Evolutionary conservation across 1,140 invertebrate genomes (phyloP).

Genomic region (Helicoverpa zea): DNA sequence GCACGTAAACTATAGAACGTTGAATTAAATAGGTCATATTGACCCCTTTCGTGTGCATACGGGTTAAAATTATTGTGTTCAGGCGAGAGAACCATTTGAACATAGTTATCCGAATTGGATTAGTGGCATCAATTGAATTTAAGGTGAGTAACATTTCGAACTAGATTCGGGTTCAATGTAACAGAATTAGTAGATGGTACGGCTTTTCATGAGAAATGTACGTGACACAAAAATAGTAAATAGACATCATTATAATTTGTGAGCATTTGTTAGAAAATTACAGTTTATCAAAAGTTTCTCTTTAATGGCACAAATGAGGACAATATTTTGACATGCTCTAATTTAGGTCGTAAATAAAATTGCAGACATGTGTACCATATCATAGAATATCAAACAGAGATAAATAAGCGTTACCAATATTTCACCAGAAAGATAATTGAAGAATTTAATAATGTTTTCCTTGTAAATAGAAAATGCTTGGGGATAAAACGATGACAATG

Average conservation of each 20-base stretch:
- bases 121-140: not conserved
- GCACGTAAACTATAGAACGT: constrained; percentile 5
- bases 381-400: no score
- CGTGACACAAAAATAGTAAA: no score
- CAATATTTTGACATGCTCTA: no score
- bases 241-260: no score
- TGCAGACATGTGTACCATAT: no score
- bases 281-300: no score
- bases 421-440: no score
- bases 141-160: not conserved
- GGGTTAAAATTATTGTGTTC: constrained; percentile 11
- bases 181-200: not conserved
- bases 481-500: constrained; percentile 26
- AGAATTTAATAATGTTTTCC: not conserved
- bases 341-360: no score
- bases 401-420: no score
- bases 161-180: not conserved
- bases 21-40: constrained; percentile 30
- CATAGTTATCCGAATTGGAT: not conserved
- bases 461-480: not conserved
- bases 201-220: no score
- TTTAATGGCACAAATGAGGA: no score
- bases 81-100: not conserved
- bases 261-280: no score
- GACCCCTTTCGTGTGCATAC: constrained; percentile 12